These are phyloP conservation scores for Bufotes viridis DNA, from an alignment of 2,797 vertebrate species.

Conservation along the genomic window DNA sequence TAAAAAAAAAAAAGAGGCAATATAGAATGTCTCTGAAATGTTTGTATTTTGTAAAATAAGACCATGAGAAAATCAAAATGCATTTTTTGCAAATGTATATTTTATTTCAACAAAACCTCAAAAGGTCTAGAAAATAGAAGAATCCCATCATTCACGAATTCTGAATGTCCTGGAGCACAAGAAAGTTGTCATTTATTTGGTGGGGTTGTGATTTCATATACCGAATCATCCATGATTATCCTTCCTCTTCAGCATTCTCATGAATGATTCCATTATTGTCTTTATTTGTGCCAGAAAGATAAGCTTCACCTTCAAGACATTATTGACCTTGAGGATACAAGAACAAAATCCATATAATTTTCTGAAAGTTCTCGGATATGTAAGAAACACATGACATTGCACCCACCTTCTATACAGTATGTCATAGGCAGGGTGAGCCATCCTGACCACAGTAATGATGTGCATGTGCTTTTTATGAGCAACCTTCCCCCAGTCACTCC, in stretches of 20 bases:
- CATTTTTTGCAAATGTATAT: too few relatives aligned
- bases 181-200: not conserved
- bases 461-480: conserved; percentile 36
- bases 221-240: not conserved
- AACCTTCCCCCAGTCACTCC: conserved; percentile 35
- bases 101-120: too few relatives aligned
- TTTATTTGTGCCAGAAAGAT: not conserved
- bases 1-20: too few relatives aligned
- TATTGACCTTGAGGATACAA: not conserved
- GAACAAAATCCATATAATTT: not conserved
- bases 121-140: not conserved
- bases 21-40: too few relatives aligned
- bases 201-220: not conserved
- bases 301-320: not conserved
- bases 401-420: not conserved
- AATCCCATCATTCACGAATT: not conserved
- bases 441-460: conserved; percentile 32
- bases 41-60: too few relatives aligned
- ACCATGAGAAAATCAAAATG: too few relatives aligned
- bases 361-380: not conserved
- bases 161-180: not conserved
- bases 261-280: not conserved
- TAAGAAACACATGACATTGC: not conserved
- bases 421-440: not conserved
- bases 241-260: not conserved